Conservation (phyloP, 2,888 invertebrate genomes). For the Gonocerus acuteangulatus region DNA sequence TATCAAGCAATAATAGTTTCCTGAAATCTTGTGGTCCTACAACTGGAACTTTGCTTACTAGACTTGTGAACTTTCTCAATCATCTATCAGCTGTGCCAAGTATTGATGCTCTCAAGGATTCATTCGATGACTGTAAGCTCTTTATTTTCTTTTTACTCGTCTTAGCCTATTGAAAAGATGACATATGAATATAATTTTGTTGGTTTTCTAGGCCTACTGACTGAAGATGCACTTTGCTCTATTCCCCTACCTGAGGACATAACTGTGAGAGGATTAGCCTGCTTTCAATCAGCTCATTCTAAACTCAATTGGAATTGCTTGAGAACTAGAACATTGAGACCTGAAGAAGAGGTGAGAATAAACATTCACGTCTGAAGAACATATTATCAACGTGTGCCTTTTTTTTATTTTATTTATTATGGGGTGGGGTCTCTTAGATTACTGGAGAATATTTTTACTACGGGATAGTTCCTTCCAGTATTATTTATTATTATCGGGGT, state of each 20-base stretch:
- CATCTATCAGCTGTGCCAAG: conserved; percentile 59
- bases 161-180: too few relatives aligned
- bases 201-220: conserved; percentile 32
- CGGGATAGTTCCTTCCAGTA: too few relatives aligned
- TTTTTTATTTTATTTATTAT: conserved; percentile 1
- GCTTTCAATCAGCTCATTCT: conserved; percentile 60
- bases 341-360: conserved; percentile 52
- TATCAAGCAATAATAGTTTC: conserved; percentile 32
- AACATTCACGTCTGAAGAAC: not conserved
- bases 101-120: conserved; percentile 42
- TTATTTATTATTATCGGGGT: too few relatives aligned
- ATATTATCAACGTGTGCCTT: too few relatives aligned
- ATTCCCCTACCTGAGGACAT: conserved; percentile 70
- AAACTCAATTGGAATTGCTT: conserved; percentile 62
- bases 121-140: conserved; percentile 31
- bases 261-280: conserved; percentile 60
- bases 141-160: not conserved
- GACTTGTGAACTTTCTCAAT: conserved; percentile 72
- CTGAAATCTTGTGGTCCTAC: conserved; percentile 68
- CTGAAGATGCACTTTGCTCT: conserved; percentile 50
- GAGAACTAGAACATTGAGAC: conserved; percentile 49
- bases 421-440: too few relatives aligned
- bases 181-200: too few relatives aligned
- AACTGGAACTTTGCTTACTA: conserved; percentile 69
- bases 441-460: too few relatives aligned